Base-by-base conservation (phyloP, 2,888 invertebrate genomes). In the Conomelus anceps region DNA sequence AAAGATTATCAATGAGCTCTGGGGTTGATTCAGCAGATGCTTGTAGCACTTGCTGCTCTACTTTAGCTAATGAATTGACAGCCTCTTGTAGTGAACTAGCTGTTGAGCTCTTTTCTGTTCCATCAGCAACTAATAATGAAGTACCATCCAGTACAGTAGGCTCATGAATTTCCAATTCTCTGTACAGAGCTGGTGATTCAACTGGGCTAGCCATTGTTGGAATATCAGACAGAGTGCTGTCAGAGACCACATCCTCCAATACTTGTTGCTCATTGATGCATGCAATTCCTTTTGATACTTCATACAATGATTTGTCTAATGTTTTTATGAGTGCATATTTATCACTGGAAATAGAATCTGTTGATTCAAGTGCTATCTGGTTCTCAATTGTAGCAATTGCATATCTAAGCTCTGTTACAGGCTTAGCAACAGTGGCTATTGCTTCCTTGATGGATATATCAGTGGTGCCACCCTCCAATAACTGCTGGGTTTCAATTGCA, bases 291-390 rank as follows among this genome's bases (percentile, higher is more conserved):
- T 92, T 91, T 90, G 93, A 92, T 20, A 94, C 92, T 89, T 93
- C 93, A n/a, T 92, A 92, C 9, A 94, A 91, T 9, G 92, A 92
- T 22, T 92, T 91, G 0, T 92, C 92, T 86, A 93, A 92, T 0
- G 92, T 91, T 90, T 93, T 92, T 11, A 93, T 89, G 22, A 92
- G 91, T 11, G 91, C 91, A 0, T 85, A 89, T 9, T 89, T 89
- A n/a, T 88, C 89, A 11, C 91, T 90, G 0, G 90, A 22, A 13
- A 89, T 41, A 22, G 90, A 90, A 0, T 88, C 89, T 0, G 89
- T 87, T 17, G 91, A 87, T 26, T 92, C 92, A 11, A 91, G 91
- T 22, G 89, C 89, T 22, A 91, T 89, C 88, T 93, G 23, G 92
- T 92, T 91, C 22, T 92, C 91, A 6, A 92, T 41, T 22, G 90